These are phyloP conservation scores for Amphipyra berbera DNA, from an alignment of 2,888 invertebrate genomes.

Conservation along the genomic window DNA sequence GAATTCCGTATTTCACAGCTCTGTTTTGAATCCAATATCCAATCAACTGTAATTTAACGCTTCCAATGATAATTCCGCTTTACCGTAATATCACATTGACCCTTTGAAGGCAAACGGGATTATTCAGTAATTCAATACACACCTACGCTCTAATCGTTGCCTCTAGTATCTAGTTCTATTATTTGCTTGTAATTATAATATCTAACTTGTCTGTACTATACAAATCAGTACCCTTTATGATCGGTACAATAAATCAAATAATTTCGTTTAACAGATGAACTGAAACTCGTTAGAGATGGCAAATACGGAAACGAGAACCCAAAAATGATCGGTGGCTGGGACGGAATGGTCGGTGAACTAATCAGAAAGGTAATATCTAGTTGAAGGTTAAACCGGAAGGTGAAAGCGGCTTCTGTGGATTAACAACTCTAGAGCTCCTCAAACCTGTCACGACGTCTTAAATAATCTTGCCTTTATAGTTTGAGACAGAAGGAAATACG, in stretches of 20 bases:
- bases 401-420: too few relatives aligned
- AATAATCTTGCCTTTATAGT: too few relatives aligned
- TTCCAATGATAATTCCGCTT: slow-evolving; percentile 1
- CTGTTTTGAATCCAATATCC: slow-evolving; percentile 5
- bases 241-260: background rate
- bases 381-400: slow-evolving; percentile 25
- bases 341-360: slow-evolving; percentile 97
- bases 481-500: too few relatives aligned
- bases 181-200: background rate
- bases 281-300: slow-evolving; percentile 95
- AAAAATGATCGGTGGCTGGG: slow-evolving; percentile 95
- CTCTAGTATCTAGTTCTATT: background rate
- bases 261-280: slow-evolving; percentile 91
- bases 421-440: background rate
- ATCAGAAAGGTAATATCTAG: slow-evolving; percentile 92
- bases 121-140: background rate
- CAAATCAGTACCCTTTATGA: background rate
- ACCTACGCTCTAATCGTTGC: background rate
- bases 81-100: background rate
- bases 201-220: background rate
- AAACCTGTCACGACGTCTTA: background rate
- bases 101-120: background rate
- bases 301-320: slow-evolving; percentile 96
- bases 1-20: slow-evolving; percentile 4
- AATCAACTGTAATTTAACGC: slow-evolving; percentile 1